These are phyloP conservation scores for Solea senegalensis DNA, from an alignment of 2,113 vertebrate genomes.

Conservation along the genomic window DNA sequence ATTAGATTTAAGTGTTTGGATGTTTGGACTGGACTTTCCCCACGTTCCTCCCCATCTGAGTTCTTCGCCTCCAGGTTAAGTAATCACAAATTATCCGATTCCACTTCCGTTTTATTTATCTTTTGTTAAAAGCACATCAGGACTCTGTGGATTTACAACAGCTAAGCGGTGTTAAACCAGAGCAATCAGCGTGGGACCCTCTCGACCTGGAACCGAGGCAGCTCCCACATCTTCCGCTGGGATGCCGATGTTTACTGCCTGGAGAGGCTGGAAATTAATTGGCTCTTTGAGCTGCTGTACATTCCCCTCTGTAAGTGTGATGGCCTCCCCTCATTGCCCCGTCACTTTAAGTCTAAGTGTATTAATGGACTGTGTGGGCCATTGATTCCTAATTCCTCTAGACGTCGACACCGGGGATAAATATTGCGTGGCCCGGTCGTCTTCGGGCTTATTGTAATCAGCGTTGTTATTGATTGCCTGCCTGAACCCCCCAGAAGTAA, in stretches of 20 bases:
- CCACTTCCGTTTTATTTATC: background rate
- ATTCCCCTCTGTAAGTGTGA: slow-evolving; percentile 40
- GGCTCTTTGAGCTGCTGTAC: slow-evolving; percentile 64
- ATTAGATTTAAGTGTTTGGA: no score
- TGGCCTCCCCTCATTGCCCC: slow-evolving; percentile 67
- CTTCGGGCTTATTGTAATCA: slow-evolving; percentile 85
- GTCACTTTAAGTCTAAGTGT: slow-evolving; percentile 76
- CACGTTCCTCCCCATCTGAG: background rate
- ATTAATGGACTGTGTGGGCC: slow-evolving; percentile 86
- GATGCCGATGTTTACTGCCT: slow-evolving; percentile 65
- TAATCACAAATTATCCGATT: slow-evolving; percentile 32
- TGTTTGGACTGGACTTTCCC: no score
- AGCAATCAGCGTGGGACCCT: slow-evolving; percentile 30
- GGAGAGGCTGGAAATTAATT: slow-evolving; percentile 71
- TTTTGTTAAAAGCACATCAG: background rate
- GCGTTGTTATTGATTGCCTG: slow-evolving; percentile 88
- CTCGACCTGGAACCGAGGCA: slow-evolving; percentile 24
- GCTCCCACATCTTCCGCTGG: slow-evolving; percentile 39
- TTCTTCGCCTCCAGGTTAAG: background rate
- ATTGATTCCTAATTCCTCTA: slow-evolving; percentile 97
- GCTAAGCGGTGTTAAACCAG: slow-evolving; percentile 29
- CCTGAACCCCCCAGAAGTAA: slow-evolving; percentile 85
- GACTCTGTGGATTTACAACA: slow-evolving; percentile 20
- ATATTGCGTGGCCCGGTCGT: slow-evolving; percentile 81
- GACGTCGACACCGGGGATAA: slow-evolving; percentile 86